phyloP scores from a whole-genome alignment of 2,113 vertebrate genomes.

The Pipra filicauda region DNA sequence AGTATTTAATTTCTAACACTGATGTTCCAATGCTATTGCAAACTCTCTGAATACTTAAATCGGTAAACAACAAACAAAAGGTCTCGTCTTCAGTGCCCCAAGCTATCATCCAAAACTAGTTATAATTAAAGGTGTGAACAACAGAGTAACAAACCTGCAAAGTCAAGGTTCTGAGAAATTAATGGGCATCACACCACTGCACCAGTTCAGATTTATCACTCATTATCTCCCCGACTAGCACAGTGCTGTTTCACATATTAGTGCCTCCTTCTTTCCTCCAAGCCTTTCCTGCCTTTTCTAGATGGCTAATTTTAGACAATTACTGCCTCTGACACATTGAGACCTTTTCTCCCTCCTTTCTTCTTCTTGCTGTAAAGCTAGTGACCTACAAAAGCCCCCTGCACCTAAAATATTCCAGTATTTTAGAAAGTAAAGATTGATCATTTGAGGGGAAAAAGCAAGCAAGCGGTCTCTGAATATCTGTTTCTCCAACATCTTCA shows the following conservation, averaged over 20 bases:
- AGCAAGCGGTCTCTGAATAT: not conserved
- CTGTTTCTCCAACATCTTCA: not conserved
- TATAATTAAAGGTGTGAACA: slow-evolving; percentile 78
- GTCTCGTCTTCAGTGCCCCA: slow-evolving; percentile 51
- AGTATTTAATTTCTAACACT: slow-evolving; percentile 53
- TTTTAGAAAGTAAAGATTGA: not conserved
- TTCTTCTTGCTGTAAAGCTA: slow-evolving; percentile 32
- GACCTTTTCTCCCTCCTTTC: not conserved
- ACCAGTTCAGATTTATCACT: slow-evolving; percentile 70
- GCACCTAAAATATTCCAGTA: slow-evolving; percentile 14
- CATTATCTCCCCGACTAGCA: slow-evolving; percentile 47
- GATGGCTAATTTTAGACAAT: slow-evolving; percentile 66
- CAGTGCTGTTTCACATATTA: slow-evolving; percentile 24
- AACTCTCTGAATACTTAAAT: slow-evolving; percentile 62
- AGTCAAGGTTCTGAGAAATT: slow-evolving; percentile 74
- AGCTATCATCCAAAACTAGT: slow-evolving; percentile 63
- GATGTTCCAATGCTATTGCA: slow-evolving; percentile 35
- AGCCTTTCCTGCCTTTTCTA: slow-evolving; percentile 52
- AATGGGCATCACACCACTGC: slow-evolving; percentile 56
- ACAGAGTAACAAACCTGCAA: slow-evolving; percentile 70
- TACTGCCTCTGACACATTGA: slow-evolving; percentile 57
- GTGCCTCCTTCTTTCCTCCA: slow-evolving; percentile 21
- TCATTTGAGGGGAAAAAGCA: not conserved
- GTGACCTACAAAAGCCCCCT: slow-evolving; percentile 58
- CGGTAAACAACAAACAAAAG: slow-evolving; percentile 72